Conservation (phyloP, 2,113 vertebrate species). For the Catharus bicknelli region DNA sequence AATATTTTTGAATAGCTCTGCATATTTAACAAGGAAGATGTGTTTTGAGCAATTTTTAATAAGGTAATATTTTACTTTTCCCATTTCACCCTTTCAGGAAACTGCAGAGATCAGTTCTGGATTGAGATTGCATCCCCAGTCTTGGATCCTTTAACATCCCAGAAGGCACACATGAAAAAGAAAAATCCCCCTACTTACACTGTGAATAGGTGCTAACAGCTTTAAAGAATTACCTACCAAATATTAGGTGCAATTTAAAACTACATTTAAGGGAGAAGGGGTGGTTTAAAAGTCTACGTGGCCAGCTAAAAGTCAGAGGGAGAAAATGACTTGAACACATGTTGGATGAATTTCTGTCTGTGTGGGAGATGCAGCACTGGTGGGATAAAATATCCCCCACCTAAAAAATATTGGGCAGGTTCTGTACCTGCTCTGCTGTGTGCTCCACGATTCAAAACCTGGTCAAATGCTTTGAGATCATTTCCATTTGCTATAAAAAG, state of each 20-base stretch:
- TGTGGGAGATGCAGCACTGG: background rate
- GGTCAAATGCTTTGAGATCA: background rate
- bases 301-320: conserved; percentile 59
- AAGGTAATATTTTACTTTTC: conserved; percentile 65
- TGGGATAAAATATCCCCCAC: background rate
- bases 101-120: conserved; percentile 41
- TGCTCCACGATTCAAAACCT: background rate
- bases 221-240: conserved; percentile 71
- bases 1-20: conserved; percentile 62
- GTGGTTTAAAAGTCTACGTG: conserved; percentile 65
- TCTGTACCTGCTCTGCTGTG: background rate
- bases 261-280: conserved; percentile 59
- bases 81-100: conserved; percentile 49
- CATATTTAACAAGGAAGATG: conserved; percentile 66
- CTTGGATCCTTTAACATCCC: conserved; percentile 61
- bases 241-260: conserved; percentile 71
- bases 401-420: background rate
- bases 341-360: conserved; percentile 48
- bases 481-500: conserved; percentile 41
- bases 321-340: conserved; percentile 65
- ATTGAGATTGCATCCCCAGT: conserved; percentile 50
- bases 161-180: conserved; percentile 61
- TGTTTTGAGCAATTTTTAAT: conserved; percentile 63
- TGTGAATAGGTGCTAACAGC: conserved; percentile 64
- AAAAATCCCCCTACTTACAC: conserved; percentile 58